These are phyloP conservation scores for Caenorhabditis remanei DNA, from an alignment of 1,140 invertebrate species.

Conservation along the genomic window DNA sequence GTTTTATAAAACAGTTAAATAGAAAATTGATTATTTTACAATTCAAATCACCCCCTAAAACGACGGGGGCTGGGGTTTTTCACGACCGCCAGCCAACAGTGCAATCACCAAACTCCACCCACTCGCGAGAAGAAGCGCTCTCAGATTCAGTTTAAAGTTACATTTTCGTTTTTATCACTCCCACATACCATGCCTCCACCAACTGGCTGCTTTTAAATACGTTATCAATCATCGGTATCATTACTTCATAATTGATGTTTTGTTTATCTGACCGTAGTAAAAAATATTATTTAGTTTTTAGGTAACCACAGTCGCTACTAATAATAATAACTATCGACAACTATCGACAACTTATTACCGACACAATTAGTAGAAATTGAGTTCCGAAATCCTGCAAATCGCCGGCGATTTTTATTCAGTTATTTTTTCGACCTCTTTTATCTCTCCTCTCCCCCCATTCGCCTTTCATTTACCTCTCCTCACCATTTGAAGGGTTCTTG, in stretches of 20 bases:
- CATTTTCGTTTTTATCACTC: not conserved
- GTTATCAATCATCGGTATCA: no score
- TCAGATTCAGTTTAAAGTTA: constrained; percentile 14
- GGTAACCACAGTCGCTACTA: no score
- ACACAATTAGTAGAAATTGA: no score
- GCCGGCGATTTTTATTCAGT: not conserved
- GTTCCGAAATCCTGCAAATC: no score
- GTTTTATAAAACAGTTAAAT: not conserved
- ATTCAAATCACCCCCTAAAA: not conserved
- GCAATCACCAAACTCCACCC: not conserved
- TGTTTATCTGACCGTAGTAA: no score
- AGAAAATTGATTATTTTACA: not conserved
- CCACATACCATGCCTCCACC: not conserved
- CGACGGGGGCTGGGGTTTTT: not conserved
- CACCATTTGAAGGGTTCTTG: constrained; percentile 47
- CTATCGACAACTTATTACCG: no score
- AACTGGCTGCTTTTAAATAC: no score
- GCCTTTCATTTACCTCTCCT: not conserved
- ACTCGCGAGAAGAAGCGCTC: not conserved
- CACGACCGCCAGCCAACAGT: not conserved
- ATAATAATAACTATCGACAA: no score
- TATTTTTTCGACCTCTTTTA: not conserved
- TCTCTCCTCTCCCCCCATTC: not conserved
- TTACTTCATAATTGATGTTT: no score
- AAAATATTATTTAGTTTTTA: no score